phyloP scores from a whole-genome alignment of 1,140 invertebrate genomes.

The Spodoptera litura region DNA sequence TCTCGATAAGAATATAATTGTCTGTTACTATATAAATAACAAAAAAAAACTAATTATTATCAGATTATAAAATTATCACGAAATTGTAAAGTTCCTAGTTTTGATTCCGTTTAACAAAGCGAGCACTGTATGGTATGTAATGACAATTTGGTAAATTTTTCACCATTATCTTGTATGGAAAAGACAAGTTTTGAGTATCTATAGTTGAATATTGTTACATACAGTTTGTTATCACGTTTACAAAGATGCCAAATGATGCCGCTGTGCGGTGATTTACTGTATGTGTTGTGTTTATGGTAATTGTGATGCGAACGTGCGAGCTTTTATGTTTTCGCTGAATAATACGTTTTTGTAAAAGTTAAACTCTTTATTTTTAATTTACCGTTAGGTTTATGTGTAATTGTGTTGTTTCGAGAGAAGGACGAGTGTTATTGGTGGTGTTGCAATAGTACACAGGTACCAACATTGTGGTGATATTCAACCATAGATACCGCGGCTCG shows the following conservation, averaged over 20 bases:
- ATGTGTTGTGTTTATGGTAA: conserved; percentile 10
- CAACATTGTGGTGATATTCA: conserved; percentile 37
- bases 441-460: conserved; percentile 27
- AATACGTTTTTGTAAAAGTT: conserved; percentile 41
- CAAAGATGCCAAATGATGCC: conserved; percentile 34
- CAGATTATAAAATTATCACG: conserved; percentile 14
- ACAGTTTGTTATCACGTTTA: conserved; percentile 26
- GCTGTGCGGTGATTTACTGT: conserved; percentile 10
- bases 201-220: conserved; percentile 40
- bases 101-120: not conserved
- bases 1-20: not conserved
- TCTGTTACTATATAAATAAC: conserved; percentile 20
- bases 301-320: conserved; percentile 20
- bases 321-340: conserved; percentile 33
- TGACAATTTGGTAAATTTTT: conserved; percentile 49
- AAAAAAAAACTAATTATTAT: not conserved
- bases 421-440: conserved; percentile 23
- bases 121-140: conserved; percentile 4
- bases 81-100: conserved; percentile 31
- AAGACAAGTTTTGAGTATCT: conserved; percentile 32
- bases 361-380: conserved; percentile 31
- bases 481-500: conserved; percentile 14
- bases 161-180: conserved; percentile 30
- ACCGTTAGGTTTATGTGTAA: conserved; percentile 31
- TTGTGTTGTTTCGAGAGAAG: conserved; percentile 17